Evolutionary conservation across 2,888 invertebrate species (phyloP).

Genomic region (Coelopa pilipes): DNA sequence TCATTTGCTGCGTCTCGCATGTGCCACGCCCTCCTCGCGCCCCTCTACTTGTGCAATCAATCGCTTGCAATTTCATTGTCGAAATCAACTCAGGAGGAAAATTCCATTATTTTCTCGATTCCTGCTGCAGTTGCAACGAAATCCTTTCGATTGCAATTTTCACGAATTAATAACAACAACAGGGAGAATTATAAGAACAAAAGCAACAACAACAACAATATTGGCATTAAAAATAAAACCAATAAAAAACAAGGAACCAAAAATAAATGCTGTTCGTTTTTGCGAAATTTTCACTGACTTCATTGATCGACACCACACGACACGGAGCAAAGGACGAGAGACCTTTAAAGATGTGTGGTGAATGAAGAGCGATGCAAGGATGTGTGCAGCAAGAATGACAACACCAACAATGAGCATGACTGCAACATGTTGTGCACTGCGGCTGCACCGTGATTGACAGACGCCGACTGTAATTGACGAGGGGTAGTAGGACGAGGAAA

Average conservation of each 20-base stretch:
- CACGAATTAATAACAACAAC: constrained; percentile 30
- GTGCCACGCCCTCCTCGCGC: constrained; percentile 25
- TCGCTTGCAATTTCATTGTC: constrained; percentile 65
- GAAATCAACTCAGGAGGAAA: constrained; percentile 66
- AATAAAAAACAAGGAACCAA: too few species aligned
- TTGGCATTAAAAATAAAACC: too few species aligned
- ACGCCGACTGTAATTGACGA: constrained; percentile 39
- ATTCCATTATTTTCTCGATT: constrained; percentile 62
- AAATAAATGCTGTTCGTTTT: too few species aligned
- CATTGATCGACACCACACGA: too few species aligned
- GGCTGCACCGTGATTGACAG: constrained; percentile 53
- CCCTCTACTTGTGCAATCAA: constrained; percentile 52
- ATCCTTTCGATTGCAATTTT: constrained; percentile 21
- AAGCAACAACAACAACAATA: too few species aligned
- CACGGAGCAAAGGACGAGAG: too few species aligned
- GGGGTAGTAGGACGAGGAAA: too few species aligned
- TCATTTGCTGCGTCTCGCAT: constrained; percentile 48
- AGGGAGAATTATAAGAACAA: background rate
- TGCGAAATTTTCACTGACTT: too few species aligned
- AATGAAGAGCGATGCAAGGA: background rate
- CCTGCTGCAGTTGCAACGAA: too few species aligned
- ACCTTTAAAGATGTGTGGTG: constrained; percentile 11
- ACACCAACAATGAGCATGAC: background rate
- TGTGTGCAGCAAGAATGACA: background rate
- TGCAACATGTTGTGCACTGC: constrained; percentile 27